Evolutionary conservation across 2,797 vertebrate genomes (phyloP), one percentile per base, ranked within the genome.

Genomic region (Rousettus madagascariensis): DNA sequence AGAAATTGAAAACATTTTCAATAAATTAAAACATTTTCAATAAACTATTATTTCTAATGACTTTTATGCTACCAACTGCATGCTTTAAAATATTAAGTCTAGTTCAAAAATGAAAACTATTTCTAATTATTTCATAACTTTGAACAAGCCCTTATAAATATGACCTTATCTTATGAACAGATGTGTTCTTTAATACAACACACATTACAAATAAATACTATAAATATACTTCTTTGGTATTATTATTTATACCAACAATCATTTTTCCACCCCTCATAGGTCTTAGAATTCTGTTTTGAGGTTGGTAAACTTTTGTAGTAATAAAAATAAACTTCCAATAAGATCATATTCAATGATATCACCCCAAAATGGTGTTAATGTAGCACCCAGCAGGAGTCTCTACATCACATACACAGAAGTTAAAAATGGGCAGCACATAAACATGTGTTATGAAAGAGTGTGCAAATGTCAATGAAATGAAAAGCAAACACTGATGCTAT

Each of bases 341-440:
- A 99, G 99, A 99, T 99, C 98, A 98, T 98, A 98, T 98, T 99
- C 98, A 98, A 98, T 98, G 98, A 98, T 99, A 98, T 99, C 99
- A 99, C 99, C 98, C 98, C 97, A 98, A 99, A 99, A 99, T 99
- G 99, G 99, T 99, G 99, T 98, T 99, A 99, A 99, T 98, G 97
- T 98, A 98, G 98, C 98, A 99, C 99, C 97, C 99, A 99, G 99
- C 99, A 98, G 98, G 99, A 98, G 98, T 97, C 98, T 98, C 98
- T 98, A 98, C 98, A 97, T 97, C 97, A 96, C 78, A 6, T 98
- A 98, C 97, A 98, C 93, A 98, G 98, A 98, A 99, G 98, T 98
- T 98, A 98, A 99, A 99, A 99, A 99, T 90, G 98, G 99, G 98
- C 98, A 98, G 97, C 98, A 97, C 98, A 94, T 88, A 98, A 98